Evolutionary conservation across 1,140 invertebrate species (phyloP), one percentile per base, ranked within the genome.

Genomic region (Drosophila oshimai): DNA sequence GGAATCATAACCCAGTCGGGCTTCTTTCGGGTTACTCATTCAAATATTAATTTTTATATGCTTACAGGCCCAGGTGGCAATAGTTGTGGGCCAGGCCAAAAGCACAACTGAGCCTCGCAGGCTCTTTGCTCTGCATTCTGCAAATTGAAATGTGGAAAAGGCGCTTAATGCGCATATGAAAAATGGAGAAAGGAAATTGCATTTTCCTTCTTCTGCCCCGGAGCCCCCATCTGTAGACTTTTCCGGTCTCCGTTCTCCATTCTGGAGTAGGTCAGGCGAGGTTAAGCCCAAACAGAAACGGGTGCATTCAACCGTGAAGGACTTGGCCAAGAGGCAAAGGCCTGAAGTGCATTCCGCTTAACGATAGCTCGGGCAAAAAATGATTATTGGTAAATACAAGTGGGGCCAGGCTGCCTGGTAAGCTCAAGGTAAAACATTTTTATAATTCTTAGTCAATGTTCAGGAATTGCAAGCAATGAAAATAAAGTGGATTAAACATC

Each of bases 31-130:
- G 55, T 65, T 69, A 76, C 69, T 78, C 75, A 53, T 41, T 87
- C 62, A 86, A 86, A 87, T 86, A 86, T 86, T 86, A 87, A 86
- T 86, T 80, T 86, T 87, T 80, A 80, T 86, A 69, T 80, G 75
- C 72, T 80, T 80, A 72, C 61, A 47, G 15, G 67, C 44, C 24
- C 51, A 42, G 71, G 54, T 44, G 51, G 53, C 41, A 20, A 28
- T 31, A 47, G 33, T 28, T 26, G 44, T 34, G 39, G 41, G 31
- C 34, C 58, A 29, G 36, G 61, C 45, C 36, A 54, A 46, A 49
- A 45, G 75, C 75, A 64, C 75, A 72, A 55, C 60, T 37, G 73
- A 26, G 55, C 37, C 28, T 34, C n/a, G 42, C n/a, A 12, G 41
- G 12, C 39, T 45, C 37, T 15, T 47, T 29, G 33, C 51, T 45